Evolutionary conservation across 2,888 invertebrate species (phyloP), one percentile per base, ranked within the genome.

Genomic region (Rosalia funebris): DNA sequence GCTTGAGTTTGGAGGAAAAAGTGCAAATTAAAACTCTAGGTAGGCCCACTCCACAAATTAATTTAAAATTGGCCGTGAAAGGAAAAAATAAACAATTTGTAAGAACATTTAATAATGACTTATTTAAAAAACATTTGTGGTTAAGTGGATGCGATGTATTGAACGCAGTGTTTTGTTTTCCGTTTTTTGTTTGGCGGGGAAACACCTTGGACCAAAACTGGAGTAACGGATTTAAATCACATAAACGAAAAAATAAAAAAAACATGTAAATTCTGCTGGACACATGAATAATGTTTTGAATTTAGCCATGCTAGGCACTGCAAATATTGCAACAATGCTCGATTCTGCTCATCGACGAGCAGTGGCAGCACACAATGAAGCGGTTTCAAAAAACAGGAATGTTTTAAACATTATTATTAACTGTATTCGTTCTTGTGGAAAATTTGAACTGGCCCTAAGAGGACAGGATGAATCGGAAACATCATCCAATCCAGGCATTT

Each of bases 401-500:
- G 9, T 25, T 25, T 25, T 25, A 9, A 25, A 5, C 4, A 25
- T 3, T 5, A 25, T 25, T 5, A 25, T 25, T 9, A 25, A 9
- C 25, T 25, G 25, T 25, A 9, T 25, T 5, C 3, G 9, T 5
- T 25, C 9, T 25, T 25, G 25, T 25, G 25, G 25, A 5, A 9
- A 3, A 5, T 25, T 25, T 9, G 25, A 25, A 25, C 25, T 25
- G 9, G 25, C 25, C 25, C 25, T 25, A 3, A 25, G 25, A 25
- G 25, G 25, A 5, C 25, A 25, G 4, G 25, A 25, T 25, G 25
- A 25, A 25, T 9, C 7, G 4, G 36, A 36, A n/a, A n/a, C 7
- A 2, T 36, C 36, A n/a, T 4, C 4, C 4, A 66, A 58, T 42
- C 53, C 42, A 11, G 54, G 60, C 14, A 57, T 60, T 25, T 65